Percentiles rank a stretch among this genome's conserved stretches.
Evolutionary conservation across 2,797 vertebrate genomes (phyloP).

Genomic region (Amazona finschi): DNA sequence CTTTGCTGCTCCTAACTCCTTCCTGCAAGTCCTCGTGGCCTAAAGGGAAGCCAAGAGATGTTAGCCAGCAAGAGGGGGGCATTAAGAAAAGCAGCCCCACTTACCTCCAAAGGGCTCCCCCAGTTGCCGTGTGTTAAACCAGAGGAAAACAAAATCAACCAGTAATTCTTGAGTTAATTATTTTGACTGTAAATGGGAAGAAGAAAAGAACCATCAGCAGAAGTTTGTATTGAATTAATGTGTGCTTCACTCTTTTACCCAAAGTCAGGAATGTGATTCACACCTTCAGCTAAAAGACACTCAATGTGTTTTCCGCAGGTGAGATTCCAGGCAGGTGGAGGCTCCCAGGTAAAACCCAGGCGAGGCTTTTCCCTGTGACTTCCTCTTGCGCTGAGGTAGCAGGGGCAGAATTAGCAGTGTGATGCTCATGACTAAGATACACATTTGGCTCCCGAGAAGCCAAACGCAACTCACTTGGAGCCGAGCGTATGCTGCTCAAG

Average conservation of each 20-base stretch:
- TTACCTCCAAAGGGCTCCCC: not conserved
- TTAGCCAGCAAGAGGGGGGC: not conserved
- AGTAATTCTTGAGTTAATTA: not conserved
- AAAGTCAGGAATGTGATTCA: not conserved
- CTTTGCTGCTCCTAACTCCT: not conserved
- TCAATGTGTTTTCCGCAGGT: not conserved
- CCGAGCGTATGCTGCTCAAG: not conserved
- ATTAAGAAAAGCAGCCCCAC: not conserved
- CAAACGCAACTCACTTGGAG: conserved; percentile 44
- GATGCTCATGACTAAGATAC: conserved; percentile 31
- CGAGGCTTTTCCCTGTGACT: not conserved
- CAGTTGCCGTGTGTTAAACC: not conserved
- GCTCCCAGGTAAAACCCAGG: not conserved
- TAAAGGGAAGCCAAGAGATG: not conserved
- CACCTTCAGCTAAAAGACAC: not conserved
- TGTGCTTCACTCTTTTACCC: not conserved
- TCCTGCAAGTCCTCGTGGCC: not conserved
- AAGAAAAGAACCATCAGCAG: not conserved
- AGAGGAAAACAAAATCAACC: not conserved
- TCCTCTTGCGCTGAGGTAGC: not conserved
- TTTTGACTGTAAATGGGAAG: not conserved
- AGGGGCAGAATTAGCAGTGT: not conserved
- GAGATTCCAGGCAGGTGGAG: not conserved
- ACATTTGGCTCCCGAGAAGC: not conserved
- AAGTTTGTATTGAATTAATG: not conserved